Evolutionary conservation across 1,140 invertebrate genomes (phyloP), one percentile per base, ranked within the genome.

Genomic region (Gonioctena quinquepunctata): DNA sequence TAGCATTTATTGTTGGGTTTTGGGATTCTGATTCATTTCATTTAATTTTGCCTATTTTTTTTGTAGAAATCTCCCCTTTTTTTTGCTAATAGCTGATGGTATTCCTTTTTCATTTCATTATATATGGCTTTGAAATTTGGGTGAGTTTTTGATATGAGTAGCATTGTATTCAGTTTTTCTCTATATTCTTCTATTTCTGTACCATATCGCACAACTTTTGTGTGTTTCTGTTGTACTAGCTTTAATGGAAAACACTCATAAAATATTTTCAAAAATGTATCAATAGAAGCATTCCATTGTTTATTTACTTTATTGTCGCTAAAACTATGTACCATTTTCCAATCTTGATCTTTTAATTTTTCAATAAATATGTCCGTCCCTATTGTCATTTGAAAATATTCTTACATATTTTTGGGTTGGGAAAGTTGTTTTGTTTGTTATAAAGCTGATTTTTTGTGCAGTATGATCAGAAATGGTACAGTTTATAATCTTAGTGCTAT

Each of bases 181-280:
- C 23, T 25, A 59, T 16, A 59, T 16, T 59, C 56, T 59, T 59
- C 23, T n/a, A n/a, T n/a, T n/a, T n/a, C n/a, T n/a, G n/a, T n/a
- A n/a, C n/a, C n/a, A n/a, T n/a, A n/a, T n/a, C n/a, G n/a, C n/a
- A n/a, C n/a, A n/a, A n/a, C 1, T 59, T 59, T 59, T 1, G 1
- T 59, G 2, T 3, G 8, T 59, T 59, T 59, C 16, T 59, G 0
- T 1, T 59, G 16, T 1, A 59, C 6, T 4, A 23, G 3, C 23
- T 59, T 59, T 23, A 1, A 1, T 59, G 21, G 22, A n/a, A 26
- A 59, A 22, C 23, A 26, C 16, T 26, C 56, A 26, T 59, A 8
- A 59, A 59, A 59, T 1, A 59, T 59, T 6, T 23, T 26, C 8
- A 59, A 2, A 59, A 59, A 59, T 59, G 1, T 21, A 26, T 59